These are phyloP conservation scores for Lochmaea capreae DNA, from an alignment of 2,888 invertebrate genomes.

Conservation along the genomic window DNA sequence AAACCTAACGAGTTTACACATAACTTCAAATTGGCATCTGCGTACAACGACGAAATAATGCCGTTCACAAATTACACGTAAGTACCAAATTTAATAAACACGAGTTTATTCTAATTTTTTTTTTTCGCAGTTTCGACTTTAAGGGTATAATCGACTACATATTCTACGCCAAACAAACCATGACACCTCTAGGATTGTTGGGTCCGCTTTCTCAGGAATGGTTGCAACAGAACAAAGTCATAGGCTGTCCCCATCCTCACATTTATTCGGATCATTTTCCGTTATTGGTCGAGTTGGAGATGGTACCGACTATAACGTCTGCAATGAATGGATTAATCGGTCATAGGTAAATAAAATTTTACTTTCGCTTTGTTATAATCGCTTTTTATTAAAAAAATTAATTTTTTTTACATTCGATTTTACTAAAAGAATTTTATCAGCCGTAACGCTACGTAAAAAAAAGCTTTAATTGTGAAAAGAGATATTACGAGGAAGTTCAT, in stretches of 20 bases:
- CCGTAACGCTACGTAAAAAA: not conserved
- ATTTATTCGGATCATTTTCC: conserved; percentile 97
- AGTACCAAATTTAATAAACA: conserved; percentile 61
- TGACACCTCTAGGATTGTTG: conserved; percentile 93
- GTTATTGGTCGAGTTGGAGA: conserved; percentile 89
- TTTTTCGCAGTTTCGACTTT: conserved; percentile 90
- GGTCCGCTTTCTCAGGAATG: conserved; percentile 95
- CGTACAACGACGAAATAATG: conserved; percentile 96
- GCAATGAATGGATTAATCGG: conserved; percentile 84
- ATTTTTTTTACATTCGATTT: too few species aligned
- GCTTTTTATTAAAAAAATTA: not conserved
- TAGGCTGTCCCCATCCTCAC: conserved; percentile 98
- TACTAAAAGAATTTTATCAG: too few species aligned
- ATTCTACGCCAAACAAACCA: conserved; percentile 95
- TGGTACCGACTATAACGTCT: conserved; percentile 81
- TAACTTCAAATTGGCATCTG: conserved; percentile 94
- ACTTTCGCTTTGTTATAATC: not conserved
- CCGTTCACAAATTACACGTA: conserved; percentile 98
- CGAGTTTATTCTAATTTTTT: conserved; percentile 23
- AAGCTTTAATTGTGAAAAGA: not conserved
- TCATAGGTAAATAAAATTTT: conserved; percentile 75
- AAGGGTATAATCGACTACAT: conserved; percentile 99
- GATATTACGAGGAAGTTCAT: not conserved
- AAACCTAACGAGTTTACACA: conserved; percentile 92
- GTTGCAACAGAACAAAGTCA: conserved; percentile 95